A percentile compares a stretch with the other conserved stretches of the same genome.
Conservation (phyloP, 2,888 invertebrate species). For the Caenorhabditis macrosperma region DNA sequence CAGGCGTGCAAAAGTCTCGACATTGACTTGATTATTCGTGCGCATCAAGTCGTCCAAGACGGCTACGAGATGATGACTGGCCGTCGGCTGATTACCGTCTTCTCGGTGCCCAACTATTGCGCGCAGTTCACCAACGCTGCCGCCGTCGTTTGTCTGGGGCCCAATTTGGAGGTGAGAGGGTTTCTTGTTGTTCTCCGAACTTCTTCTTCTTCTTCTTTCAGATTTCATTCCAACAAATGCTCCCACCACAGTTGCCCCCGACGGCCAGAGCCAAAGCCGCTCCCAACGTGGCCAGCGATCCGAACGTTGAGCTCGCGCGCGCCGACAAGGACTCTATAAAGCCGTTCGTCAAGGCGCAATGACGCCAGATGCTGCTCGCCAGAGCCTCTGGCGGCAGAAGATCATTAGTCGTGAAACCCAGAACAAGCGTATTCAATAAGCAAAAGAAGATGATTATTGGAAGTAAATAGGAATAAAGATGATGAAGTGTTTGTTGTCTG, state of each 20-base stretch:
- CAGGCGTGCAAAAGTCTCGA: conserved; percentile 69
- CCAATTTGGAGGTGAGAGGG: conserved; percentile 72
- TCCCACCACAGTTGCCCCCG: conserved; percentile 24
- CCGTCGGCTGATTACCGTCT: conserved; percentile 74
- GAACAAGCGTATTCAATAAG: too few species aligned
- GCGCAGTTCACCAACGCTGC: conserved; percentile 75
- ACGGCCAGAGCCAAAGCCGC: conserved; percentile 37
- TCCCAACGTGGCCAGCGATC: conserved; percentile 48
- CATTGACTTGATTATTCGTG: conserved; percentile 74
- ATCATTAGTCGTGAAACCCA: too few species aligned
- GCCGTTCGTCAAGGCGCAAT: conserved; percentile 24
- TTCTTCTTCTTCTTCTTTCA: neutral
- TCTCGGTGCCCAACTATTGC: conserved; percentile 76
- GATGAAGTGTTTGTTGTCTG: too few species aligned
- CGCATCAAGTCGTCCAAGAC: conserved; percentile 77
- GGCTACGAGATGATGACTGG: conserved; percentile 76
- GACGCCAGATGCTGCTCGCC: neutral
- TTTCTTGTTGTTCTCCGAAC: too few species aligned
- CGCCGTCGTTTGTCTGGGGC: conserved; percentile 74
- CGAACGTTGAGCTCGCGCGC: conserved; percentile 23
- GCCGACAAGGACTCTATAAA: conserved; percentile 58
- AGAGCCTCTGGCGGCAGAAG: too few species aligned
- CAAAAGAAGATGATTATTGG: too few species aligned
- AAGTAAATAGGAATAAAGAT: too few species aligned
- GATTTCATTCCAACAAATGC: conserved; percentile 48